Base-by-base conservation (phyloP, 2,113 vertebrate species). In the Malurus cyaneus region DNA sequence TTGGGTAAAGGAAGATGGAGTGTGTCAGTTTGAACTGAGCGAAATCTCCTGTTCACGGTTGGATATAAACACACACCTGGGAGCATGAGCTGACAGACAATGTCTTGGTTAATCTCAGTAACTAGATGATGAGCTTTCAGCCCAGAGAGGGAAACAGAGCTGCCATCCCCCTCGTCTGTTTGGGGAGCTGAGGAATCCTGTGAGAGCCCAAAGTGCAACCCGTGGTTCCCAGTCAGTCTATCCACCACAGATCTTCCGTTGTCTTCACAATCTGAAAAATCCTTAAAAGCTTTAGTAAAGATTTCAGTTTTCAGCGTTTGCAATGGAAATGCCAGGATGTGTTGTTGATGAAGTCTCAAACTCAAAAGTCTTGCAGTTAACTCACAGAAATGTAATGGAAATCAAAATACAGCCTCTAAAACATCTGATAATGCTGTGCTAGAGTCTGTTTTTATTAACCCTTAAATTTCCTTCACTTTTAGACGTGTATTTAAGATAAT, bases 181-280 rank as follows among this genome's bases (percentile, higher is more conserved):
- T 24, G 8, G 21, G 16, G 29, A 76, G 65, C 39, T 74, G 44
- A 60, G 59, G 18, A 71, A 57, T 19, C 14, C 36, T 69, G 25
- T 36, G 54, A 39, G 34, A 88, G 29, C 29, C 77, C 39, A 19
- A 34, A 36, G 47, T 39, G 49, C 66, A 88, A 6, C 14, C 39
- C 28, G 15, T 21, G 34, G 8, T 86, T 74, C 42, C 15, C 69
- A 54, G 25, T 29, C 32, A 8, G 53, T 54, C 4, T 52, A 5
- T 28, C 34, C 10, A 21, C 26, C 36, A n/a, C 32, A 39, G 36
- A 47, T 29, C 9, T 73, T 60, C 34, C 0, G 0, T 23, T 26
- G 18, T 32, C 57, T 79, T 71, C 52, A 70, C 36, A 59, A 20
- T 44, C 41, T 80, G 78, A 86, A 90, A 86, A 83, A 42, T 41